phyloP scores from a whole-genome alignment of 1,140 invertebrate species.

The Nasonia giraulti region DNA sequence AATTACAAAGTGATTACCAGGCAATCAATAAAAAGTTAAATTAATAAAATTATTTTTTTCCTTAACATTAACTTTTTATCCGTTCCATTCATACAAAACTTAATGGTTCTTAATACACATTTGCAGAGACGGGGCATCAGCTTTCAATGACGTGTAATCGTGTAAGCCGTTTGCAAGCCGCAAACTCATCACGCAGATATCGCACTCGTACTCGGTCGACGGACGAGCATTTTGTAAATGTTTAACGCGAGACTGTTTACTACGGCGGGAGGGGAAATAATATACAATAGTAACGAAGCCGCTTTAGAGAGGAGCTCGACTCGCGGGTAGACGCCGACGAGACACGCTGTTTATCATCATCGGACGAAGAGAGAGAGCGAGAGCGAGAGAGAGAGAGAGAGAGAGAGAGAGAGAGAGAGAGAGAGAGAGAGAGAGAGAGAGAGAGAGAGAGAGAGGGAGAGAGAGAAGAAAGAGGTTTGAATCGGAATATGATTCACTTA shows the following conservation, averaged over 20 bases:
- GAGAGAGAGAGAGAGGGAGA: not conserved
- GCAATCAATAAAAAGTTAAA: too few species aligned
- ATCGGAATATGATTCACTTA: conserved; percentile 22
- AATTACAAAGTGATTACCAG: too few species aligned
- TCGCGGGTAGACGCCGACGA: conserved; percentile 5
- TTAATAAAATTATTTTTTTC: too few species aligned
- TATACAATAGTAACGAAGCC: conserved; percentile 27
- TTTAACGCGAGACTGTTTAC: conserved; percentile 21
- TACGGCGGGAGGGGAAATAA: conserved; percentile 3
- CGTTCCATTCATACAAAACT: too few species aligned
- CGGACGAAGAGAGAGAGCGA: not conserved
- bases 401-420: not conserved
- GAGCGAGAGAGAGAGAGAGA: not conserved
- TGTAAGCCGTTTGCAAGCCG: not conserved
- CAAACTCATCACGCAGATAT: conserved; percentile 8
- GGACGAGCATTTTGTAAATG: conserved; percentile 25
- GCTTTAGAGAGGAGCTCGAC: not conserved
- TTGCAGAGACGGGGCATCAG: not conserved
- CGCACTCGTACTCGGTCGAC: not conserved
- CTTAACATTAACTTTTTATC: too few species aligned
- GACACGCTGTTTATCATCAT: conserved; percentile 32
- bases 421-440: not conserved
- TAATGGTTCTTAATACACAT: too few species aligned
- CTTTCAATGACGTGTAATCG: not conserved
- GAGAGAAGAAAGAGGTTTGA: not conserved